A percentile compares a stretch with the other conserved stretches of the same genome.
These are phyloP conservation scores for Leptinotarsa haldemani DNA, from an alignment of 2,888 invertebrate species.

Conservation along the genomic window DNA sequence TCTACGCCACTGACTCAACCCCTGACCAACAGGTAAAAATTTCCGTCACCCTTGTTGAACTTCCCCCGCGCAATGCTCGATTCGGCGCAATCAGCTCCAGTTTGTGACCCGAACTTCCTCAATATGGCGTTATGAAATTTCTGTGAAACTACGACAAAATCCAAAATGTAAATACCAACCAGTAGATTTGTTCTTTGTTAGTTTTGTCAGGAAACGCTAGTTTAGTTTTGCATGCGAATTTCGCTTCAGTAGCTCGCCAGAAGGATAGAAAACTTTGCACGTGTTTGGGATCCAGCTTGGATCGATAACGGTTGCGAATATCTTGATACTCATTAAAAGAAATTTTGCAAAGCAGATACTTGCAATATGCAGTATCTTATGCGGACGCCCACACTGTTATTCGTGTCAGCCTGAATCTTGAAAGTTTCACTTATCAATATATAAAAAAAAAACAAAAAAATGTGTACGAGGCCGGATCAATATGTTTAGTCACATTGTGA, in stretches of 20 bases:
- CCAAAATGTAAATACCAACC: conserved; percentile 33
- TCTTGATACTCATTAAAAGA: neutral
- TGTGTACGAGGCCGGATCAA: conserved; percentile 11
- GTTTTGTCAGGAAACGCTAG: conserved; percentile 6
- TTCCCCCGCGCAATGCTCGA: conserved; percentile 22
- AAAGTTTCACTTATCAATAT: neutral
- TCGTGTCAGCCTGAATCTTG: neutral
- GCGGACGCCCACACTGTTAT: neutral
- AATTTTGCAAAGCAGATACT: neutral
- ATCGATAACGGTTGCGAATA: conserved; percentile 29
- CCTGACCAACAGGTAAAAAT: conserved; percentile 33
- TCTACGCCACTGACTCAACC: neutral
- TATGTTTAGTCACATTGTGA: conserved; percentile 8
- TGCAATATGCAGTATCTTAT: neutral
- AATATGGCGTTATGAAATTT: conserved; percentile 38
- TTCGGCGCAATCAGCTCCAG: conserved; percentile 29
- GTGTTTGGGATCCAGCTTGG: conserved; percentile 26
- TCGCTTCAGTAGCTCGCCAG: conserved; percentile 19
- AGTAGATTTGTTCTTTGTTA: conserved; percentile 8
- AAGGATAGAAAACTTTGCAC: conserved; percentile 17
- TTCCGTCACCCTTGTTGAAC: conserved; percentile 23
- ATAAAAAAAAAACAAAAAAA: neutral
- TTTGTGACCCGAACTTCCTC: conserved; percentile 38
- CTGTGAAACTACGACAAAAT: conserved; percentile 13
- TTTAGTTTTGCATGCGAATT: conserved; percentile 25